Base-by-base conservation (phyloP, 2,113 vertebrate species). In the Urocitellus parryii region DNA sequence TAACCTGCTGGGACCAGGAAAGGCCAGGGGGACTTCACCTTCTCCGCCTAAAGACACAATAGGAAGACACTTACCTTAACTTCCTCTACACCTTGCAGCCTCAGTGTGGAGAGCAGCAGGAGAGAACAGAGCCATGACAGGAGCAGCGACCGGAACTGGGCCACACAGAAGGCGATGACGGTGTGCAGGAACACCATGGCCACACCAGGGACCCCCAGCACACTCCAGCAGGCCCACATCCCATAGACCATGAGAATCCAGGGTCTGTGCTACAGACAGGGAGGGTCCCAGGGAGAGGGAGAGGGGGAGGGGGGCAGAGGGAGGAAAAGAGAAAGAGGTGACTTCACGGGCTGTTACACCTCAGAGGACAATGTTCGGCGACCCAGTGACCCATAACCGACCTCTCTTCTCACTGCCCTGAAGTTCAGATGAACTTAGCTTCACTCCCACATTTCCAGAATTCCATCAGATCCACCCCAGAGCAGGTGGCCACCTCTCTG, bases 61-160 rank as follows among this genome's bases (percentile, higher is more conserved):
- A 37, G 32, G 11, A 2, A 78, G 18, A n/a, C n/a, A 67, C 94
- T 98, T 98, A 99, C 99, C 99, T 99, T 99, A 14, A 99, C 92
- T 91, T 99, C 99, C 97, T 99, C 99, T 92, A 99, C 96, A 4
- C 98, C 96, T n/a, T 98, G 98, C 88, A 99, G 96, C 88, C 99
- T 99, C 67, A 99, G 98, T 0, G 99, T 99, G 86, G 98, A 99
- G 3, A 99, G 99, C 88, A 99, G 98, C 79, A 99, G 76, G 80
- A 99, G 98, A 65, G 99, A 99, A 78, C 99, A 99, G 65, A 98
- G 68, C 99, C 99, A 99, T 0, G 99, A 99, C 68, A 99, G 94
- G 79, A 97, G 11, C 0, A 99, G 98, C 18, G 98, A 99, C 95
- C 97, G 98, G 93, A 99, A 98, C 93, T 99, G 99, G 89, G 99